A percentile compares a stretch with the other conserved stretches of the same genome.
Evolutionary conservation across 2,888 invertebrate species (phyloP).

Genomic region (Taphrorychus bicolor): DNA sequence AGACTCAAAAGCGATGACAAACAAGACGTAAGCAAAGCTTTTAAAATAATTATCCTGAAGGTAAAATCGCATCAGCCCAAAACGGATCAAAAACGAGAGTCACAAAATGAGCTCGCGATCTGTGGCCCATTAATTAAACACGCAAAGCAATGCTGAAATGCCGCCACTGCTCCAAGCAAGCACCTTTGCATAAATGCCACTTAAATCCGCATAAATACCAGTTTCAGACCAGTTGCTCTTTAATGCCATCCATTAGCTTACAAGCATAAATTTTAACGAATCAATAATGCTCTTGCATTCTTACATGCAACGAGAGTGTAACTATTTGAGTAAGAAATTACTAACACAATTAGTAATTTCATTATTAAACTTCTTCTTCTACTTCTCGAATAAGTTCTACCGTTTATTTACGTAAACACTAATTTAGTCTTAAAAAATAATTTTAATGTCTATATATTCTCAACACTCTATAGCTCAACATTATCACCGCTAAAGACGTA

Average conservation of each 20-base stretch:
- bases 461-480: too few species aligned
- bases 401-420: too few species aligned
- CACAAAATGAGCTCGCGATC: slow-evolving; percentile 27
- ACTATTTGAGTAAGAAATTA: too few species aligned
- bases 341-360: too few species aligned
- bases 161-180: slow-evolving; percentile 17
- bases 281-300: neutral
- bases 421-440: too few species aligned
- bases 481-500: too few species aligned
- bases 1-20: slow-evolving; percentile 29
- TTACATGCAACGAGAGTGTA: too few species aligned
- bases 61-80: slow-evolving; percentile 32
- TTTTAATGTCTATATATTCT: too few species aligned
- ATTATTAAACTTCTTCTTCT: too few species aligned
- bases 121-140: slow-evolving; percentile 36
- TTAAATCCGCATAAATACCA: slow-evolving; percentile 35
- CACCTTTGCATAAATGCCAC: slow-evolving; percentile 38
- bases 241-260: slow-evolving; percentile 10
- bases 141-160: slow-evolving; percentile 30
- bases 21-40: slow-evolving; percentile 26
- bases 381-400: too few species aligned
- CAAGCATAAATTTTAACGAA: neutral
- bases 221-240: slow-evolving; percentile 23
- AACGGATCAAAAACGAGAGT: slow-evolving; percentile 34
- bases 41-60: slow-evolving; percentile 31